Conservation (phyloP, 2,888 invertebrate genomes). For the Drosophila phalerata region DNA sequence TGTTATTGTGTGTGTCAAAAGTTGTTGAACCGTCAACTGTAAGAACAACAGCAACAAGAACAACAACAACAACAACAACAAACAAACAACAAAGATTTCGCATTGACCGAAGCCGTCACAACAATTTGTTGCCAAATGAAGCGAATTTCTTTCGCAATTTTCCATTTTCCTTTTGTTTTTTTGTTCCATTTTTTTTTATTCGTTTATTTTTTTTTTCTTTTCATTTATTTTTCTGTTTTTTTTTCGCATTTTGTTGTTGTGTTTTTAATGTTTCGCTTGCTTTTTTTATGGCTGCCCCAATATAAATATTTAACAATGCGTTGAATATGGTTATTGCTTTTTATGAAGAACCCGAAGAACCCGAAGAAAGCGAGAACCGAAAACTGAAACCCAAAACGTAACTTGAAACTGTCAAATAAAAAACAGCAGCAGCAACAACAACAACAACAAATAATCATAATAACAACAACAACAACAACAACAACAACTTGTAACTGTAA, state of each 20-base stretch:
- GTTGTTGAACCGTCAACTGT: constrained; percentile 70
- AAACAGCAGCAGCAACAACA: constrained; percentile 1
- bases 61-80: constrained; percentile 28
- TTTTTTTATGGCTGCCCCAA: constrained; percentile 53
- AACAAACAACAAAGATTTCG: constrained; percentile 34
- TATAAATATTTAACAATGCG: constrained; percentile 66
- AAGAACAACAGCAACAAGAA: constrained; percentile 30
- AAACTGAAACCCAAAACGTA: constrained; percentile 2
- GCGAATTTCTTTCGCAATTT: constrained; percentile 63
- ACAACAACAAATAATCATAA: neutral
- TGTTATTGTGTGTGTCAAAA: constrained; percentile 55
- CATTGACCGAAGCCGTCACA: constrained; percentile 67
- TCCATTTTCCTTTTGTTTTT: constrained; percentile 14
- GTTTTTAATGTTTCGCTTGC: constrained; percentile 36
- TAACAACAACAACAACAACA: constrained; percentile 9
- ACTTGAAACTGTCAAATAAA: constrained; percentile 11
- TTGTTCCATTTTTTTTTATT: neutral
- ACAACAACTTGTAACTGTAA: constrained; percentile 38
- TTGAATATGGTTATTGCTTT: constrained; percentile 61
- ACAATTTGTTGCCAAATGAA: constrained; percentile 78
- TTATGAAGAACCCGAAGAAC: constrained; percentile 9
- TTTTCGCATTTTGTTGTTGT: neutral
- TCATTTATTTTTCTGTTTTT: constrained; percentile 1
- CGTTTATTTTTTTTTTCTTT: neutral
- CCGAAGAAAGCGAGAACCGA: constrained; percentile 5